Evolutionary conservation across 2,113 vertebrate species (phyloP).

Genomic region (Charadrius vociferus): DNA sequence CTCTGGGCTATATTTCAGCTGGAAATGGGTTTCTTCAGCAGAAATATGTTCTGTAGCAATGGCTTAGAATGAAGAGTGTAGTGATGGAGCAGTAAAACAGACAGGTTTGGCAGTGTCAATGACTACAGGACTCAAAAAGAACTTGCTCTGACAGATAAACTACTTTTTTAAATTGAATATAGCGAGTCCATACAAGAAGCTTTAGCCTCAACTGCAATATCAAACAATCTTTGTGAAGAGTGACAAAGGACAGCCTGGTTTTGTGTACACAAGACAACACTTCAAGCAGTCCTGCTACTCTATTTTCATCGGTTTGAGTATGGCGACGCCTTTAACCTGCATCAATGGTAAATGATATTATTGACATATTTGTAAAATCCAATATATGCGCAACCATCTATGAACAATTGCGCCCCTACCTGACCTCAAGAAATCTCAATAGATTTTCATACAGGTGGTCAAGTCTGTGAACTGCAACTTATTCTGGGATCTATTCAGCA

Average conservation of each 20-base stretch:
- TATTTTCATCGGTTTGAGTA: background rate
- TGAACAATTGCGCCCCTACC: background rate
- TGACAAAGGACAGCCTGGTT: background rate
- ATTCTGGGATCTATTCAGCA: background rate
- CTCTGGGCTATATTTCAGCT: background rate
- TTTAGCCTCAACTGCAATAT: background rate
- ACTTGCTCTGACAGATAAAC: background rate
- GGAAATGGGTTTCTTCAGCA: background rate
- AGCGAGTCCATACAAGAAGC: background rate
- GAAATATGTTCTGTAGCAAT: background rate
- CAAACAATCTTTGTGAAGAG: background rate
- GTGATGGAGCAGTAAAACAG: background rate
- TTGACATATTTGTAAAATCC: background rate
- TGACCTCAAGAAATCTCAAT: background rate
- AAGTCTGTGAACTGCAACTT: background rate
- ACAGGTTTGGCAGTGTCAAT: background rate
- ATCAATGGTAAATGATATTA: background rate
- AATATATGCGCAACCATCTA: background rate
- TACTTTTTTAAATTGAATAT: background rate
- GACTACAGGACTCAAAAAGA: background rate
- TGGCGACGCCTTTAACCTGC: background rate
- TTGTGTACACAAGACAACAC: too few relatives aligned
- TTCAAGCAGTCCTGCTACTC: background rate
- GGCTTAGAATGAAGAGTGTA: background rate
- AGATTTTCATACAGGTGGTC: background rate